These are phyloP conservation scores for Cistogaster globosa DNA, from an alignment of 2,888 invertebrate genomes.

Conservation along the genomic window DNA sequence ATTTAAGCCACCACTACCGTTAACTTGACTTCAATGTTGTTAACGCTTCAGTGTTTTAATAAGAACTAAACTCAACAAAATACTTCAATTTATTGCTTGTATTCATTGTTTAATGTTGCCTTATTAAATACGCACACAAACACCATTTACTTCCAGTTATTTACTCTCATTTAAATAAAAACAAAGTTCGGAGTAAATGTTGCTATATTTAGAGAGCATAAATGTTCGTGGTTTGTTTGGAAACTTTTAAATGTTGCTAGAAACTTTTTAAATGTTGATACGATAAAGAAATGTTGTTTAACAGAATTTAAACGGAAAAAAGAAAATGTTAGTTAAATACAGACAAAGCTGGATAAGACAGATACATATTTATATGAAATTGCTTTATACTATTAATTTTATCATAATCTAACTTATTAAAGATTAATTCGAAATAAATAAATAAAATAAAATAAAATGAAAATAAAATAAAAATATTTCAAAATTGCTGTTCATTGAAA, in stretches of 20 bases:
- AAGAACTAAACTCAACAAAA: slow-evolving; percentile 60
- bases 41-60: slow-evolving; percentile 66
- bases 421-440: no score
- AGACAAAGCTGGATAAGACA: no score
- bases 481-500: no score
- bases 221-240: background rate
- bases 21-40: slow-evolving; percentile 31
- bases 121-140: background rate
- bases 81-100: slow-evolving; percentile 41
- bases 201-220: background rate
- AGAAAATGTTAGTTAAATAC: background rate
- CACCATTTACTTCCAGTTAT: slow-evolving; percentile 32
- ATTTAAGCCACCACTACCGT: slow-evolving; percentile 43
- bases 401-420: no score
- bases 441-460: no score
- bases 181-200: slow-evolving; percentile 9
- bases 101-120: slow-evolving; percentile 34
- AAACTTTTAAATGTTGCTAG: background rate
- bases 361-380: no score
- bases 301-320: background rate
- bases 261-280: slow-evolving; percentile 4
- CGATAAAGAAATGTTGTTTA: background rate
- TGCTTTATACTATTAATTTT: no score
- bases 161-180: background rate
- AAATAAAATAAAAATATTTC: no score